Base-by-base conservation (phyloP, 2,888 invertebrate species). In the Dorcus parallelipipedus region DNA sequence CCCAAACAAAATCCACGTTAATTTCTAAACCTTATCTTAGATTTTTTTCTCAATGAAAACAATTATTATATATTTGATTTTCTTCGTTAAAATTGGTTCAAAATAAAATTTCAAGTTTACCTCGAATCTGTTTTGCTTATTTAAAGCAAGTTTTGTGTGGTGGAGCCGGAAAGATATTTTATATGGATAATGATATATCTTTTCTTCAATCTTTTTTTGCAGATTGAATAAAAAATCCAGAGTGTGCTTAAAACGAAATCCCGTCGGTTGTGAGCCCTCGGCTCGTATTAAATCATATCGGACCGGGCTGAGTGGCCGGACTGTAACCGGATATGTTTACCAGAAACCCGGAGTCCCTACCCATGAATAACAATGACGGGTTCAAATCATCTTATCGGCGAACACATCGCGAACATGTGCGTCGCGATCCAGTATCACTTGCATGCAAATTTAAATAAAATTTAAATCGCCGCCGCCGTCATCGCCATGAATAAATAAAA, bases 321-420 rank as follows among this genome's bases (percentile, higher is more conserved):
- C 47, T 38, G 69, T 69, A 69, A 70, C 69, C 64, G 68, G 69
- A 70, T 70, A 69, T 69, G 66, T 68, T 69, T 70, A 68, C 67
- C 67, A 65, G 66, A 65, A 67, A 64, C 64, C 63, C 64, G 64
- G 56, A 67, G 63, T 71, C 71, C 71, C 71, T 67, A 58, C 63
- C 69, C 70, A 71, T 71, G 71, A 71, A 71, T 71, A 70, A 67
- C 69, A 71, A 71, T 69, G 67, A 62, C 54, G 48, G 49, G 10
- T 54, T 33, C 58, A 52, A 59, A 64, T 64, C 65, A 61, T 66
- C 68, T 68, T 68, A 68, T 68, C 68, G 49, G 52, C 38, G 54
- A 49, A 57, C 60, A 54, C 42, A 67, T 67, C 67, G 54, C 47
- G 57, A 61, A 59, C 61, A 61, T 63, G 63, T 63, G 63, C 56